Conservation (phyloP, 1,140 invertebrate species). For the Melipona quadrifasciata region DNA sequence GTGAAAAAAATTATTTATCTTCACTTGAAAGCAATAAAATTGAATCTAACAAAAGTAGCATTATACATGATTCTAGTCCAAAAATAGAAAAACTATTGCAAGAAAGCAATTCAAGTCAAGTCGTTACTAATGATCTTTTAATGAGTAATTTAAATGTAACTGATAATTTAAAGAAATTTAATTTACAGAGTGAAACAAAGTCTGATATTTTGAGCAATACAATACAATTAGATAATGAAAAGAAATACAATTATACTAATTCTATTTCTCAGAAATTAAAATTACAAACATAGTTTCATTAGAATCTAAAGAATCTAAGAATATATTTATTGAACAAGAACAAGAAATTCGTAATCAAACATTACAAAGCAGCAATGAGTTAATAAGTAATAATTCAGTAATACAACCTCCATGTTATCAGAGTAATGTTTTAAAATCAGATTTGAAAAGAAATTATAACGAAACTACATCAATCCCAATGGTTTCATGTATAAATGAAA, state of each 20-base stretch:
- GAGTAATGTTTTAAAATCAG: background rate
- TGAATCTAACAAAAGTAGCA: background rate
- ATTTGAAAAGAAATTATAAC: constrained; percentile 36
- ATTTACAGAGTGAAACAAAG: background rate
- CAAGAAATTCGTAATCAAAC: background rate
- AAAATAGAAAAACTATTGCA: background rate
- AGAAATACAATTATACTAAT: background rate
- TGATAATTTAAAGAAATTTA: background rate
- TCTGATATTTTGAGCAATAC: background rate
- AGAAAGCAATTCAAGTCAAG: constrained; percentile 6
- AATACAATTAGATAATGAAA: background rate
- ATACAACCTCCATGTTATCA: background rate
- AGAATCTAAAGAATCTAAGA: constrained; percentile 61
- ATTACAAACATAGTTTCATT: constrained; percentile 72
- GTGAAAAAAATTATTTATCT: constrained; percentile 1
- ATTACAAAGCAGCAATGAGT: background rate
- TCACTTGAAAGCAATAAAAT: background rate
- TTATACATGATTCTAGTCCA: background rate
- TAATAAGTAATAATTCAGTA: background rate
- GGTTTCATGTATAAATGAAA: background rate
- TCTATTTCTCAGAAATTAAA: constrained; percentile 64
- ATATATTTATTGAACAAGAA: background rate
- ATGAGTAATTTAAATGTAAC: background rate
- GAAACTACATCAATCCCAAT: background rate
- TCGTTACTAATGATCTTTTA: background rate